These are phyloP conservation scores for Odontothrips loti DNA, from an alignment of 2,888 invertebrate species.

Conservation along the genomic window DNA sequence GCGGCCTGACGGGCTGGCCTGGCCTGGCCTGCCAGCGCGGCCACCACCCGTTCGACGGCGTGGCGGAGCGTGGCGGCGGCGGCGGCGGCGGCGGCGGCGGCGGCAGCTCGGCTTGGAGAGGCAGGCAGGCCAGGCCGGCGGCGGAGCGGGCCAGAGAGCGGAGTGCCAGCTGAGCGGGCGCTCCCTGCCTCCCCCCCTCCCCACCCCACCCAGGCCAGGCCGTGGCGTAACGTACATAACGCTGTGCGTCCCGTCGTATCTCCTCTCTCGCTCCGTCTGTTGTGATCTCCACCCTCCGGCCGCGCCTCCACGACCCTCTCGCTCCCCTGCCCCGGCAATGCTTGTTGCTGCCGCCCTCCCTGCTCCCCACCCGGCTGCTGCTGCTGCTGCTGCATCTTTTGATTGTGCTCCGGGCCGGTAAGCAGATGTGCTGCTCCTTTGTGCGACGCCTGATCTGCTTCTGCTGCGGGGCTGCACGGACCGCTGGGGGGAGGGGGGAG, in stretches of 20 bases:
- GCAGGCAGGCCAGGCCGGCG: too few relatives aligned
- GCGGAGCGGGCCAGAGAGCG: too few relatives aligned
- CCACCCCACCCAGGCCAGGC: too few relatives aligned
- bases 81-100: too few relatives aligned
- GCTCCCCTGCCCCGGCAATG: neutral
- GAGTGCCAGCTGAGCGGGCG: neutral
- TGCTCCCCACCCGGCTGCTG: neutral
- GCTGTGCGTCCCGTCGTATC: too few relatives aligned
- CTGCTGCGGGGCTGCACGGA: neutral
- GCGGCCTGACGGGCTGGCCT: neutral
- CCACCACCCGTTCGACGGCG: too few relatives aligned
- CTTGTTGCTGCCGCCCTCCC: neutral
- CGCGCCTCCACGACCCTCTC: neutral
- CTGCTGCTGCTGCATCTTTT: neutral
- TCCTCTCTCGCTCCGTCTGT: too few relatives aligned
- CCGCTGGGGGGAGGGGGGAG: neutral
- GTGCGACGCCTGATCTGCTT: neutral
- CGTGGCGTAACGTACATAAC: too few relatives aligned
- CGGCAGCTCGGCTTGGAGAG: too few relatives aligned
- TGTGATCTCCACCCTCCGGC: neutral
- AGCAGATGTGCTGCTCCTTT: neutral
- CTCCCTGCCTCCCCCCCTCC: too few relatives aligned
- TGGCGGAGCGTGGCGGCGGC: too few relatives aligned
- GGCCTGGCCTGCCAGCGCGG: neutral
- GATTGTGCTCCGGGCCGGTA: neutral